Percentiles rank a stretch among this genome's conserved stretches.
Conservation (phyloP, 2,797 vertebrate species). For the Aphelocoma californica region DNA sequence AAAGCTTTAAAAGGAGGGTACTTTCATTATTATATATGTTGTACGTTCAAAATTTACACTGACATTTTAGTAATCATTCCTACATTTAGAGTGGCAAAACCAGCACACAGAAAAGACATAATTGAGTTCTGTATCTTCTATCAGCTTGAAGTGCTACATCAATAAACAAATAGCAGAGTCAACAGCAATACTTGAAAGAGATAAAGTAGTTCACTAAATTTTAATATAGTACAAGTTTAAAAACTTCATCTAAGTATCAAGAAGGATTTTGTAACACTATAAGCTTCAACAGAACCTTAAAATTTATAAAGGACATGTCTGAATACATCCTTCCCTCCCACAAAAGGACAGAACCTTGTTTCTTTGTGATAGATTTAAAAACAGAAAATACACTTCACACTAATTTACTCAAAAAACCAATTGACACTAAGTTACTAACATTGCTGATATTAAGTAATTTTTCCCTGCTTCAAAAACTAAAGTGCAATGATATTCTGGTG, state of each 20-base stretch:
- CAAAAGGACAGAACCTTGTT: background rate
- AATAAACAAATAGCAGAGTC: background rate
- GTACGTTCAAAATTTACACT: background rate
- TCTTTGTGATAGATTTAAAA: constrained; percentile 18
- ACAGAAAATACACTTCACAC: constrained; percentile 60
- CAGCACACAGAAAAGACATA: background rate
- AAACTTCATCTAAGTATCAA: background rate
- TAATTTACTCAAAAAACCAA: background rate
- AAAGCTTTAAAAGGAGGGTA: background rate
- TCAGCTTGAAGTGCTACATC: background rate
- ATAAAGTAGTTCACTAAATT: background rate
- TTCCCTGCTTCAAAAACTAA: background rate
- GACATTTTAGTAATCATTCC: constrained; percentile 1
- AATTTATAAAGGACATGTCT: background rate
- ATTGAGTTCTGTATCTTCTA: background rate
- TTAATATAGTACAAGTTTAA: background rate
- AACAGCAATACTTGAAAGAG: background rate
- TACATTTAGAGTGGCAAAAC: background rate
- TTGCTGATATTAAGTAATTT: background rate
- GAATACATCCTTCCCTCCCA: background rate
- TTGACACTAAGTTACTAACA: background rate
- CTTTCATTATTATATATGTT: background rate
- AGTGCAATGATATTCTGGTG: background rate
- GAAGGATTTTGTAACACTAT: background rate
- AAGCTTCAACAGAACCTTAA: background rate